A percentile compares a stretch with the other conserved stretches of the same genome.
Conservation (phyloP, 2,797 vertebrate genomes). For the Enoplosus armatus region DNA sequence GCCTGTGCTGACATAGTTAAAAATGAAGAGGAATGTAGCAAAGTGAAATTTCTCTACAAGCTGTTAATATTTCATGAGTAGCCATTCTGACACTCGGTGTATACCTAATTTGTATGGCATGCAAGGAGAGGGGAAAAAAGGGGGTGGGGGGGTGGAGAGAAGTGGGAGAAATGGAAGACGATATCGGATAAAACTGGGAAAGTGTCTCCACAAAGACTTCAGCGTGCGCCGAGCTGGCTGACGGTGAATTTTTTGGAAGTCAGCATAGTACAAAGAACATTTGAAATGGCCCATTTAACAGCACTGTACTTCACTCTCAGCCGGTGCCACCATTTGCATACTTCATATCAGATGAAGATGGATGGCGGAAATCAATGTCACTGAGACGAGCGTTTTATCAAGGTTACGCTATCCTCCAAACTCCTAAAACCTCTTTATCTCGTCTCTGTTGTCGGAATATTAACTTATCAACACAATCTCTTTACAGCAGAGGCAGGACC, state of each 20-base stretch:
- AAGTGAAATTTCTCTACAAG: constrained; percentile 83
- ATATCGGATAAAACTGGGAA: constrained; percentile 57
- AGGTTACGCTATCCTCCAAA: constrained; percentile 90
- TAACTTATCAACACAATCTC: constrained; percentile 79
- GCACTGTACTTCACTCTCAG: constrained; percentile 82
- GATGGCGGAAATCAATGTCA: constrained; percentile 91
- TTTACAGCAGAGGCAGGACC: constrained; percentile 56
- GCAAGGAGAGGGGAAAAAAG: constrained; percentile 48
- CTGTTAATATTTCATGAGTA: constrained; percentile 87
- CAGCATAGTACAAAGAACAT: constrained; percentile 85
- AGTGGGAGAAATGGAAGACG: constrained; percentile 37
- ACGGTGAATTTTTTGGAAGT: constrained; percentile 79
- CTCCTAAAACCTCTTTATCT: constrained; percentile 87
- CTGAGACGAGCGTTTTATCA: constrained; percentile 92
- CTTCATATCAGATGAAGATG: constrained; percentile 93
- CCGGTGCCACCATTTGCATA: constrained; percentile 90
- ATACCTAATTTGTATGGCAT: constrained; percentile 79
- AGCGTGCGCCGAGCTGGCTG: constrained; percentile 46
- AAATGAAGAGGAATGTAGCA: constrained; percentile 82
- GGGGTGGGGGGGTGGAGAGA: constrained; percentile 7
- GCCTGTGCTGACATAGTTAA: constrained; percentile 81
- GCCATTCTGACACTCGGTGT: constrained; percentile 77
- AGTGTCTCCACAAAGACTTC: constrained; percentile 60
- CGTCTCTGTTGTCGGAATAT: constrained; percentile 80
- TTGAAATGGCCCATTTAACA: constrained; percentile 93